Evolutionary conservation across 2,888 invertebrate genomes (phyloP).

Genomic region (Apoda limacodes): DNA sequence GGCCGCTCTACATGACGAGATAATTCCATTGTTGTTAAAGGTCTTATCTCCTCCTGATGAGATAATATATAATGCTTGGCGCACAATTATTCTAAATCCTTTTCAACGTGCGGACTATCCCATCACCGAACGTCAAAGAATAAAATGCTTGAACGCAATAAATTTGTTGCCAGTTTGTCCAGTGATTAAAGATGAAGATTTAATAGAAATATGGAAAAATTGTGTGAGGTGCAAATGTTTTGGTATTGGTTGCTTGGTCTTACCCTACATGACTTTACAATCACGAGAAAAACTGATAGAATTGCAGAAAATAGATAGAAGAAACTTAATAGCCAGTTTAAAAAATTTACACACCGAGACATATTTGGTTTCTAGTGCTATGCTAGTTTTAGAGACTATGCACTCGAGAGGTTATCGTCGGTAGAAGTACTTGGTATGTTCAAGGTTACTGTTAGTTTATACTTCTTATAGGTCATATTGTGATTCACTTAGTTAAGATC

Average conservation of each 20-base stretch:
- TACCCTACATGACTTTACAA: conserved; percentile 54
- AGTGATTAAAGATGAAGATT: conserved; percentile 52
- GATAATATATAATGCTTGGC: conserved; percentile 49
- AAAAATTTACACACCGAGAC: conserved; percentile 59
- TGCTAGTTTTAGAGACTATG: conserved; percentile 59
- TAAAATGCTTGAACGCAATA: conserved; percentile 49
- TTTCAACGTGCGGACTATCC: conserved; percentile 62
- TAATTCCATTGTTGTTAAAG: conserved; percentile 50
- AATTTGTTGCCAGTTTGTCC: conserved; percentile 59
- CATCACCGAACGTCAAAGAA: conserved; percentile 54
- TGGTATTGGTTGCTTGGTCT: conserved; percentile 53
- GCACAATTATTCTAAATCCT: conserved; percentile 49
- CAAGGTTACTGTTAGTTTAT: too few species aligned
- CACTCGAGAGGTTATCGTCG: too few species aligned
- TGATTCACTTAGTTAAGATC: too few species aligned
- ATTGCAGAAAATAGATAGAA: conserved; percentile 52
- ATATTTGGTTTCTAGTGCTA: conserved; percentile 56
- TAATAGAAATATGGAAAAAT: conserved; percentile 58
- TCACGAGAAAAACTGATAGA: conserved; percentile 44
- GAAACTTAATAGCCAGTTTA: conserved; percentile 52
- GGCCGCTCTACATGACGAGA: conserved; percentile 44
- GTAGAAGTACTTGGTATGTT: too few species aligned
- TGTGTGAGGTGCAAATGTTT: conserved; percentile 53
- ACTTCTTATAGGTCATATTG: too few species aligned
- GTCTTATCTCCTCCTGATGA: conserved; percentile 39